Evolutionary conservation across 2,113 vertebrate genomes (phyloP).

Genomic region (Lathamus discolor): DNA sequence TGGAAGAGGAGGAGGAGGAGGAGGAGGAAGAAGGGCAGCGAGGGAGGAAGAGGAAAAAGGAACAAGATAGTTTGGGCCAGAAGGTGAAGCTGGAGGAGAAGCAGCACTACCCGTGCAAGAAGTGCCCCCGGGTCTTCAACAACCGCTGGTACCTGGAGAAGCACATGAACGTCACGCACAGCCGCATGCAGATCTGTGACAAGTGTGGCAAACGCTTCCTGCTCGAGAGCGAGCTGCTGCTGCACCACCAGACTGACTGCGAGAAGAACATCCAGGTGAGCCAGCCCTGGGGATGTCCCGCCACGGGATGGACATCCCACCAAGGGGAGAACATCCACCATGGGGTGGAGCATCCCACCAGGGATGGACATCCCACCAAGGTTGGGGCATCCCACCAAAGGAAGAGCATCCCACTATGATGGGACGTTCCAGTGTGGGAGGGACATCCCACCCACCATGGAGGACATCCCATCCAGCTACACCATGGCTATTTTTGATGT

Average conservation of each 20-base stretch:
- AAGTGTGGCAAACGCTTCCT: slow-evolving; percentile 94
- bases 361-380: background rate
- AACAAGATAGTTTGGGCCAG: slow-evolving; percentile 81
- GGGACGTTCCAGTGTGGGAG: background rate
- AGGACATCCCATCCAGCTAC: background rate
- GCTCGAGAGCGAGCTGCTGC: slow-evolving; percentile 91
- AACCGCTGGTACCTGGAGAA: slow-evolving; percentile 98
- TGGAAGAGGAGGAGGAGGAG: slow-evolving; percentile 71
- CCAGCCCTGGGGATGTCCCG: fast-evolving
- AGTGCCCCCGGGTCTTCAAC: slow-evolving; percentile 94
- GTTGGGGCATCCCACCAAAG: background rate
- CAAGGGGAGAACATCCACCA: background rate
- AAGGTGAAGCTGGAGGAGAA: slow-evolving; percentile 95
- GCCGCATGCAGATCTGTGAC: slow-evolving; percentile 95
- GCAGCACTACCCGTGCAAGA: slow-evolving; percentile 92
- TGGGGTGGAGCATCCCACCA: background rate
- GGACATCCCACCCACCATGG: background rate
- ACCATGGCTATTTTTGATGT: background rate
- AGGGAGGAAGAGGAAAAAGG: slow-evolving; percentile 79
- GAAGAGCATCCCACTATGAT: background rate
- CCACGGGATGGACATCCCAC: background rate
- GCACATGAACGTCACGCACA: slow-evolving; percentile 97
- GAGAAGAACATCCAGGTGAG: slow-evolving; percentile 97
- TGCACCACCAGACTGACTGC: slow-evolving; percentile 96
- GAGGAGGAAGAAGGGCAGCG: slow-evolving; percentile 71